Percentiles rank a stretch among this genome's conserved stretches.
phyloP scores from a whole-genome alignment of 2,888 invertebrate species.

The Escarpia spicata region DNA sequence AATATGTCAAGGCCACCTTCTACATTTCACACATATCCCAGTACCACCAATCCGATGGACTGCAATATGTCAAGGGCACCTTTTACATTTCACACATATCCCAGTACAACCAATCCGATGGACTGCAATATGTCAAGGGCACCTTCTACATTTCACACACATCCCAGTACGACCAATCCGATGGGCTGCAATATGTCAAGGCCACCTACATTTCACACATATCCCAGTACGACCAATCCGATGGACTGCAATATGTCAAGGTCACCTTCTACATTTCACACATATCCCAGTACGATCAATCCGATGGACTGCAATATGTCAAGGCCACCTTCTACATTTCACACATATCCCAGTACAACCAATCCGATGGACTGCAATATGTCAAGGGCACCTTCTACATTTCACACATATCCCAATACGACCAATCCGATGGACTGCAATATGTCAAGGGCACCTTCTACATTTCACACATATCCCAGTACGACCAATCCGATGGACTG shows the following conservation, averaged over 20 bases:
- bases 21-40: conserved; percentile 78
- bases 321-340: conserved; percentile 63
- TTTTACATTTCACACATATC: conserved; percentile 77
- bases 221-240: conserved; percentile 72
- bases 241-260: conserved; percentile 73
- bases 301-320: conserved; percentile 73
- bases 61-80: conserved; percentile 56
- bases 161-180: conserved; percentile 66
- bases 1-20: conserved; percentile 37
- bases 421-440: conserved; percentile 74
- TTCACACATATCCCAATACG: conserved; percentile 79
- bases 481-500: conserved; percentile 74
- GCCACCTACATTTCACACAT: conserved; percentile 73
- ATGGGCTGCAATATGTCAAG: conserved; percentile 73
- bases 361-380: conserved; percentile 74
- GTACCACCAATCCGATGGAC: conserved; percentile 74
- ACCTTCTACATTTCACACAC: background rate
- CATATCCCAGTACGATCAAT: conserved; percentile 75
- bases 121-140: conserved; percentile 70
- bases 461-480: conserved; percentile 79
- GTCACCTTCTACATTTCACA: conserved; percentile 69
- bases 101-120: conserved; percentile 70
- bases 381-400: background rate
- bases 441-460: conserved; percentile 20
- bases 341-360: conserved; percentile 77